Percentiles rank a stretch among this genome's conserved stretches.
phyloP scores from a whole-genome alignment of 1,140 invertebrate species.

The Gonioctena quinquepunctata region DNA sequence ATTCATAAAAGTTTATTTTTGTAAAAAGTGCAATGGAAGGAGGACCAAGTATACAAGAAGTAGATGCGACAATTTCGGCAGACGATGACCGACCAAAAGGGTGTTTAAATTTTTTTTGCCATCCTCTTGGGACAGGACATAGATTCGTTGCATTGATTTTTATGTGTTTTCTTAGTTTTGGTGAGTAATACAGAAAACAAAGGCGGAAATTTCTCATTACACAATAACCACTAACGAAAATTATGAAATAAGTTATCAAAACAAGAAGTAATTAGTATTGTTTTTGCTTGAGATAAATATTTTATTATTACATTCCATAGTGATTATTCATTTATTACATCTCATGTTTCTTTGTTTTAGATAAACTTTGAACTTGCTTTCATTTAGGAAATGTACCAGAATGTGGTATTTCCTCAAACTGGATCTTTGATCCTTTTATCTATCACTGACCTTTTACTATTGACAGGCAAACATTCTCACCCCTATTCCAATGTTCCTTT shows the following conservation, averaged over 20 bases:
- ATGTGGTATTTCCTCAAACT: no score
- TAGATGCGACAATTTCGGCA: slow-evolving; percentile 13
- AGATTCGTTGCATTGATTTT: slow-evolving; percentile 75
- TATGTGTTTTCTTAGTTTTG: slow-evolving; percentile 88
- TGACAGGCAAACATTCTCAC: no score
- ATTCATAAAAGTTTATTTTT: no score
- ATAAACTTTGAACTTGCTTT: not conserved
- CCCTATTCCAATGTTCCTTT: no score
- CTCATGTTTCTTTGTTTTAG: not conserved
- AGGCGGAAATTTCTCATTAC: no score
- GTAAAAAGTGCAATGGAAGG: slow-evolving; percentile 42
- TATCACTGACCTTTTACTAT: no score
- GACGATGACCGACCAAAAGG: slow-evolving; percentile 18
- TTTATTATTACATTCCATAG: not conserved
- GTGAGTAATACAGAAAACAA: slow-evolving; percentile 57
- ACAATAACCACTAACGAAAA: not conserved
- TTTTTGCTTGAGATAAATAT: not conserved
- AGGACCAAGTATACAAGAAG: slow-evolving; percentile 44
- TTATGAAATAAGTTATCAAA: no score
- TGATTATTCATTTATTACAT: no score
- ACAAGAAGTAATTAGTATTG: no score
- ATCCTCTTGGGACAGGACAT: slow-evolving; percentile 62
- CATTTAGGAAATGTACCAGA: no score
- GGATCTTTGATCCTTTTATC: no score
- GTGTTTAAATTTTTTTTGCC: slow-evolving; percentile 54